Evolutionary conservation across 2,888 invertebrate genomes (phyloP), one percentile per base, ranked within the genome.

Genomic region (Ephialtes manifestator): DNA sequence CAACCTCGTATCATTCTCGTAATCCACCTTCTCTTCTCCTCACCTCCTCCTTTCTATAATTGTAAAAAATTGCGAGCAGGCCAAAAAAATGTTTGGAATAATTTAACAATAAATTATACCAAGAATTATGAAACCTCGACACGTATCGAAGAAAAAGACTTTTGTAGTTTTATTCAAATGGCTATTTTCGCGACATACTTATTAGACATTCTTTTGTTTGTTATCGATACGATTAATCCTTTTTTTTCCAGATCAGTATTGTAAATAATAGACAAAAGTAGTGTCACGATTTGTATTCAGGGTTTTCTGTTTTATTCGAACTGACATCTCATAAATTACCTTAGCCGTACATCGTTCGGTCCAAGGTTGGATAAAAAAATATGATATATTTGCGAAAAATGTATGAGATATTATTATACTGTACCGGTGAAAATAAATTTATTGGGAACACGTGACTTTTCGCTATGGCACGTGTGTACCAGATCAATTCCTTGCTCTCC

Each of bases 401-500:
- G 51, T 43, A 65, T 20, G 53, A 71, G 31, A 71, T 35, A 70
- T 63, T 35, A 70, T 63, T 75, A 68, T 31, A 20, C 43, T 31
- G 51, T 75, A 43, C 39, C 11, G 75, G 81, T 58, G 13, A 43
- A 79, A 72, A 53, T 39, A 46, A 75, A 81, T 81, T 75, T 51
- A 81, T 75, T 18, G 75, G 24, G 43, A 75, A 68, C 81, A 70
- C 75, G 81, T 75, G 81, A 81, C 75, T 75, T 31, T 39, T 68
- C 65, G 72, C 4, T 18, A 18, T 39, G 48, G 74, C 67, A 58
- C 80, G 55, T 67, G 46, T 35, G 39, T 18, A 55, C 39, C 31
- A 46, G 43, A 81, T 81, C 74, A 74, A 74, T 74, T 67, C 60
- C 35, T 58, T 35, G 8, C 68, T 48, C 15, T 24, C 68, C 24